These are phyloP conservation scores for Zaprionus ornatus DNA, from an alignment of 1,140 invertebrate species.

Conservation along the genomic window DNA sequence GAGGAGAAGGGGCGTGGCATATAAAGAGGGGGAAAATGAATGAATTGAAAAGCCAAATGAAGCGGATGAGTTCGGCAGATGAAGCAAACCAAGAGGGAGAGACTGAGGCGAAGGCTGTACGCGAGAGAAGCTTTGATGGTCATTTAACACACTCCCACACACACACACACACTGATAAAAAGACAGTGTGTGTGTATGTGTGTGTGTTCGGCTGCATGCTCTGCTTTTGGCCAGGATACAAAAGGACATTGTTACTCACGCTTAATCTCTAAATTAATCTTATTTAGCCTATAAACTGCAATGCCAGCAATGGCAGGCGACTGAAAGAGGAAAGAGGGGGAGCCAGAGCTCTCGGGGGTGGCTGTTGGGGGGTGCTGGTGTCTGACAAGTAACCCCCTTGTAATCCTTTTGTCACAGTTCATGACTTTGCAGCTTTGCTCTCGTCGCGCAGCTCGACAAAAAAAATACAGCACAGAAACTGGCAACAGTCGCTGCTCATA, in stretches of 20 bases:
- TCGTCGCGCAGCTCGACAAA: slow-evolving; percentile 1
- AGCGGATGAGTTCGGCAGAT: slow-evolving; percentile 16
- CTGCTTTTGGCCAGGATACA: slow-evolving; percentile 3
- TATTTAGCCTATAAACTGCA: slow-evolving; percentile 71
- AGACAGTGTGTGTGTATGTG: not conserved
- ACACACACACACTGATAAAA: not conserved
- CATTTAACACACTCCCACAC: not conserved
- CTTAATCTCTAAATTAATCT: slow-evolving; percentile 76
- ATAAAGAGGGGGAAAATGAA: slow-evolving; percentile 14
- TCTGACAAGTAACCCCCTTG: slow-evolving; percentile 58
- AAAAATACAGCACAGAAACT: not conserved
- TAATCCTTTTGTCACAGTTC: slow-evolving; percentile 79
- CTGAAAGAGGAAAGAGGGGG: not conserved
- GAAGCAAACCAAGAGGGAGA: not conserved
- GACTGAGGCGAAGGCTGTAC: not conserved
- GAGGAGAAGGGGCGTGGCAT: not conserved
- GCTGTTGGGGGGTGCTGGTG: not conserved
- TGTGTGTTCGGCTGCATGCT: not conserved
- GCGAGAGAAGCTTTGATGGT: not conserved
- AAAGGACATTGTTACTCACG: slow-evolving; percentile 11
- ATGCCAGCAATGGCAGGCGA: slow-evolving; percentile 6
- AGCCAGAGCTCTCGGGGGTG: not conserved
- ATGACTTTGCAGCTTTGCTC: slow-evolving; percentile 63
- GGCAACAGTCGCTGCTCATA: slow-evolving; percentile 45
- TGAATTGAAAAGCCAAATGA: slow-evolving; percentile 41